Conservation (phyloP, 2,797 vertebrate genomes). For the Gila robusta region DNA sequence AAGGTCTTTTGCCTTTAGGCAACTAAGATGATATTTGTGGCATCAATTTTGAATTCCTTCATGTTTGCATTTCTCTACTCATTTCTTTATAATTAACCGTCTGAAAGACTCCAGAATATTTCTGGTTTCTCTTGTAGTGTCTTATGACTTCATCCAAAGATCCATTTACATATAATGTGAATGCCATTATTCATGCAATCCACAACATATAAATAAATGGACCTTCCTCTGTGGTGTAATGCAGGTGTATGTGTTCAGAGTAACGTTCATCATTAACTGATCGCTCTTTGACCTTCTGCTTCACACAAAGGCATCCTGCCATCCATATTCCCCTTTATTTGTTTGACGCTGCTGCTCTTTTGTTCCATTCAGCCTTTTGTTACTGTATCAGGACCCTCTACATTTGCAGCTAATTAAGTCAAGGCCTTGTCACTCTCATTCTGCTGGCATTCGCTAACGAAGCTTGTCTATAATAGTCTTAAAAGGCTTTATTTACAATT, state of each 20-base stretch:
- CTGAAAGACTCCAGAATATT: neutral
- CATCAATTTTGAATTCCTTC: neutral
- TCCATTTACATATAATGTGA: neutral
- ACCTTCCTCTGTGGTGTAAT: neutral
- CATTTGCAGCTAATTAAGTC: conserved; percentile 39
- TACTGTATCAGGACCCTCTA: neutral
- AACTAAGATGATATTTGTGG: neutral
- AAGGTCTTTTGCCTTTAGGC: too few relatives aligned
- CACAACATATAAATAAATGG: neutral
- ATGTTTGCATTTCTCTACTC: neutral
- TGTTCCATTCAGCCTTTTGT: conserved; percentile 36
- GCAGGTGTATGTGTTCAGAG: neutral
- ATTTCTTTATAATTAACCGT: neutral
- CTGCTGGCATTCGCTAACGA: conserved; percentile 58
- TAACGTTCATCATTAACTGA: conserved; percentile 38
- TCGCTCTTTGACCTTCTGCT: conserved; percentile 33
- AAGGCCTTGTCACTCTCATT: conserved; percentile 32
- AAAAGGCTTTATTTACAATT: conserved; percentile 28
- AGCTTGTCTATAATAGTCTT: conserved; percentile 56
- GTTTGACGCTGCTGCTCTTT: conserved; percentile 12
- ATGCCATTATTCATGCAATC: neutral
- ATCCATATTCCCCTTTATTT: conserved; percentile 32
- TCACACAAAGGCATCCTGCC: conserved; percentile 43
- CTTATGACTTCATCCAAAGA: neutral
- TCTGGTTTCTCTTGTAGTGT: neutral